Conservation (phyloP, 2,113 vertebrate species). For the Columba janthina region DNA sequence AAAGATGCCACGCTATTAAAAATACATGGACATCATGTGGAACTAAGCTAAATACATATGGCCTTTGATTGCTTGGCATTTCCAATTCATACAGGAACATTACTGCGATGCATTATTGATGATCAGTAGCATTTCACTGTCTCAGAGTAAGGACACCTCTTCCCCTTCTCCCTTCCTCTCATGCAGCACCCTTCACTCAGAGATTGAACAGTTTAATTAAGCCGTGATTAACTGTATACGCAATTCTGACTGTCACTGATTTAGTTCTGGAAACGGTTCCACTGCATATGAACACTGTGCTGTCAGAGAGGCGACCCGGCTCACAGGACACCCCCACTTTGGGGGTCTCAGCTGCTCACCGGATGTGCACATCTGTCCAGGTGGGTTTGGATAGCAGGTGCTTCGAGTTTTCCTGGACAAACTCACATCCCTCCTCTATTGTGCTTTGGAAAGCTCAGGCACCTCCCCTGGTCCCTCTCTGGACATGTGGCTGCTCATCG, state of each 20-base stretch:
- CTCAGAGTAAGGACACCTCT: slow-evolving; percentile 54
- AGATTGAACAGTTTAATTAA: slow-evolving; percentile 61
- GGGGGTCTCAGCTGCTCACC: neutral
- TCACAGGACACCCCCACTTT: neutral
- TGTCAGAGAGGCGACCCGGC: neutral
- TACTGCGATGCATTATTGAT: slow-evolving; percentile 76
- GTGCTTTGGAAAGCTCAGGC: too few species aligned
- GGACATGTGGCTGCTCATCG: too few species aligned
- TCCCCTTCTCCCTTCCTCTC: neutral
- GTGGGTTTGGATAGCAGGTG: neutral
- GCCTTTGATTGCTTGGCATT: slow-evolving; percentile 80
- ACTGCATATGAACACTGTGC: neutral
- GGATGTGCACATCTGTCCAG: neutral
- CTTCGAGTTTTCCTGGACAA: too few species aligned
- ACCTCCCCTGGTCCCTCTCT: too few species aligned
- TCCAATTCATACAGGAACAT: slow-evolving; percentile 76
- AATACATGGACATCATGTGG: slow-evolving; percentile 77
- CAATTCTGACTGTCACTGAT: neutral
- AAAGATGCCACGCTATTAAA: slow-evolving; percentile 77
- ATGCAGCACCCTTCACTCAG: neutral
- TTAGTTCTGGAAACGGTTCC: neutral
- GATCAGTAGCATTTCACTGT: slow-evolving; percentile 59
- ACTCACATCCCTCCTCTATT: too few species aligned
- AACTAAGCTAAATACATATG: slow-evolving; percentile 79
- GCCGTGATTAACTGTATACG: slow-evolving; percentile 26